phyloP scores from a whole-genome alignment of 2,797 vertebrate species.

The Trichosurus vulpecula region DNA sequence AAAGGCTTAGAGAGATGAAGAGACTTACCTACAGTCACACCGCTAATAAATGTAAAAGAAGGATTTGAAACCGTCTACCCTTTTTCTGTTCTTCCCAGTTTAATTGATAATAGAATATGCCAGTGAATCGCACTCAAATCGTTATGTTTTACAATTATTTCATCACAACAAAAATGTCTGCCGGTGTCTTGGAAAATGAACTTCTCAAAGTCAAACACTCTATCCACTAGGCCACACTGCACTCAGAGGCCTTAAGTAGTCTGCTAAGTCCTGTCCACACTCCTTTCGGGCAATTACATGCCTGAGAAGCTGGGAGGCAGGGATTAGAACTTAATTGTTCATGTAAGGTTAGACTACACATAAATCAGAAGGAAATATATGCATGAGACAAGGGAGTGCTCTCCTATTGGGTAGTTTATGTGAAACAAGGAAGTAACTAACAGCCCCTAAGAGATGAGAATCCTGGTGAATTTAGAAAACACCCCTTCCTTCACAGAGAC shows the following conservation, averaged over 20 bases:
- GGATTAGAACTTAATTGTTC: neutral
- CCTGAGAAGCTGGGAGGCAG: neutral
- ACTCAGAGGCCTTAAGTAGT: neutral
- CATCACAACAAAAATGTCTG: neutral
- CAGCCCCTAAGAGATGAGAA: neutral
- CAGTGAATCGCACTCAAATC: neutral
- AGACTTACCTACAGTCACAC: neutral
- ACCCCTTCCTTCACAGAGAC: neutral
- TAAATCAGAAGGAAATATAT: conserved; percentile 29
- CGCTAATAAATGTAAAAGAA: neutral
- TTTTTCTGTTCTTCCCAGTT: neutral
- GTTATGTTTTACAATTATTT: neutral
- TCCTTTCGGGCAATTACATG: neutral
- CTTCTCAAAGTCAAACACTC: neutral
- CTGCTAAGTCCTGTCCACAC: neutral
- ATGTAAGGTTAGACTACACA: neutral
- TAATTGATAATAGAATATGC: neutral
- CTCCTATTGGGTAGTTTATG: neutral
- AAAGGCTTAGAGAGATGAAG: neutral
- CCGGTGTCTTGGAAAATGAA: neutral
- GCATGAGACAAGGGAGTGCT: neutral
- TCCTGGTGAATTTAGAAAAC: neutral
- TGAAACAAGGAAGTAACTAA: conserved; percentile 20
- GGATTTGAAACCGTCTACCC: neutral
- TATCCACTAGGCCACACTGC: neutral